Conservation (phyloP, 2,888 invertebrate species). For the Pachycephus smyrnensis region DNA sequence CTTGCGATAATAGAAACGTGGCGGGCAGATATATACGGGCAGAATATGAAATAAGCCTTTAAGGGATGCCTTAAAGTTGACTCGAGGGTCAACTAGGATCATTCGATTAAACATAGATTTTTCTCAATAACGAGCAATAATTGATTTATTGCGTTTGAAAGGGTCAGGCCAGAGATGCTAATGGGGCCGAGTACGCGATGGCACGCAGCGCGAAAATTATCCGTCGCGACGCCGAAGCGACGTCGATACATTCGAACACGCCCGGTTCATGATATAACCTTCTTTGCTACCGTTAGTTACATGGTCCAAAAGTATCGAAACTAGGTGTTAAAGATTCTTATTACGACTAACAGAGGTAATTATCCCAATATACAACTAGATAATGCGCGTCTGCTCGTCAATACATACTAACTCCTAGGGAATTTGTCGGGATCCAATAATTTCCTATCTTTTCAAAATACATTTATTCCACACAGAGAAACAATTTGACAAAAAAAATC, state of each 20-base stretch:
- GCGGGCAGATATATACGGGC: background rate
- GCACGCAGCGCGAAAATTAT: constrained; percentile 39
- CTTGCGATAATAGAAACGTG: background rate
- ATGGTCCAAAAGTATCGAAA: background rate
- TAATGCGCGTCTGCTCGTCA: background rate
- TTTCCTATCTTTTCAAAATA: background rate
- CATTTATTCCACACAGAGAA: background rate
- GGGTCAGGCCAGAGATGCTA: constrained; percentile 37
- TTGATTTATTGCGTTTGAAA: constrained; percentile 54
- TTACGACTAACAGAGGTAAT: background rate
- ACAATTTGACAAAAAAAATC: background rate
- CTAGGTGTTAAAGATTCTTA: background rate
- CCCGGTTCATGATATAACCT: background rate
- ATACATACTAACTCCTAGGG: background rate
- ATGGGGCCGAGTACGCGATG: constrained; percentile 36
- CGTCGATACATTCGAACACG: background rate
- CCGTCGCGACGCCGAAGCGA: constrained; percentile 18
- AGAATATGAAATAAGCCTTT: background rate
- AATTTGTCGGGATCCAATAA: background rate
- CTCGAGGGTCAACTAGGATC: constrained; percentile 53
- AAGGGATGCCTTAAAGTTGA: constrained; percentile 10
- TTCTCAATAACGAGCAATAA: constrained; percentile 56
- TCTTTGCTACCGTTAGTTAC: background rate
- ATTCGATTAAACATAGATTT: constrained; percentile 62
- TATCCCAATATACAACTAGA: background rate